Evolutionary conservation across 2,113 vertebrate species (phyloP), one percentile per base, ranked within the genome.

Genomic region (Condylura cristata): DNA sequence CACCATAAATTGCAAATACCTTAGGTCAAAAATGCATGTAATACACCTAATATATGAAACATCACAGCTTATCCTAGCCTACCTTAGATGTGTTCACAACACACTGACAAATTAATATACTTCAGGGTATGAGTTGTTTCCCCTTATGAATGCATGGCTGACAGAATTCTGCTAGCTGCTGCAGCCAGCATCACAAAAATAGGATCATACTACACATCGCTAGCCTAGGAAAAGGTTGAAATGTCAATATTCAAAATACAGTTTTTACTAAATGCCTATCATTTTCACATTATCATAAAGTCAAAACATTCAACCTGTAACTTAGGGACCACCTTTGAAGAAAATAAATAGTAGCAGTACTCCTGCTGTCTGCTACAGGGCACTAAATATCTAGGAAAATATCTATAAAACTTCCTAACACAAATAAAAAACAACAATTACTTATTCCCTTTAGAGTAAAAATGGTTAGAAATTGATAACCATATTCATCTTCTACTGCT

Each of bases 31-130:
- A 63, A 34, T 4, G 4, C 10, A 44, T 34, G 13, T 53, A 30
- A 41, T 34, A 30, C 9, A 53, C 8, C 7, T 34, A 61, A 41
- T 4, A 2, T 63, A 79, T 2, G 3, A 1, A 84, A 34, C 8
- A 13, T 51, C 14, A 44, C 2, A 7, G 6, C 0, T 53, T 28
- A 53, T 0, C 10, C 5, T 37, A 46, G 18, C 0, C 39, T 60
- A 8, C 5, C 11, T 63, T 32, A 85, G 32, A 13, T 44, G 4
- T 56, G 9, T 24, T 56, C 44, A 71, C 13, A 79, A 3, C 11
- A 53, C 3, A 26, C 17, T 17, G 48, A 17, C 48, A 51, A 51
- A 17, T 51, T 30, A 61, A 26, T 30, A 28, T 3, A 61, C 26
- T 61, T 26, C 17, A 61, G 1, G 24, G 28, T 61, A 30, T 28